Conservation (phyloP, 2,888 invertebrate genomes). For the Drosophila stalkeri region DNA sequence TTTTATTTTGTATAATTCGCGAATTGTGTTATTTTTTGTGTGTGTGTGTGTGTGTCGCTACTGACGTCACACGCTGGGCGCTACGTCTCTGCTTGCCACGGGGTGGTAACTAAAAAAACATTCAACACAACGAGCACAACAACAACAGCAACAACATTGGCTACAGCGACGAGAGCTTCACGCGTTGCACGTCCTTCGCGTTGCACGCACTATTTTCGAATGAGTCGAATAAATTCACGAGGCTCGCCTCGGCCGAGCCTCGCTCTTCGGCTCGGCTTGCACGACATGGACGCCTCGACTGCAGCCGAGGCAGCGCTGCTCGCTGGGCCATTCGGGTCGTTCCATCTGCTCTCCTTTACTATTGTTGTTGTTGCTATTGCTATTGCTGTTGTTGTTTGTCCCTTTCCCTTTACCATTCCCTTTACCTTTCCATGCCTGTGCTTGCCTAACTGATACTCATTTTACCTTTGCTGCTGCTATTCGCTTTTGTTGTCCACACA, state of each 20-base stretch:
- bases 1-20: background rate
- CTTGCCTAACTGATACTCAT: constrained; percentile 17
- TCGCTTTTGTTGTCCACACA: constrained; percentile 5
- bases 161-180: constrained; percentile 14
- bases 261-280: constrained; percentile 18
- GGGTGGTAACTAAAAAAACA: constrained; percentile 28
- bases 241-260: constrained; percentile 13
- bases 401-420: constrained; percentile 11
- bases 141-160: constrained; percentile 19
- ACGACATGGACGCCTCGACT: constrained; percentile 3
- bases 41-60: constrained; percentile 10
- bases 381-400: constrained; percentile 18
- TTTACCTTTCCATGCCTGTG: constrained; percentile 7
- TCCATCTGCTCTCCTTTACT: constrained; percentile 48
- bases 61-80: constrained; percentile 47
- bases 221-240: constrained; percentile 56
- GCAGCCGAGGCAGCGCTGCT: constrained; percentile 3
- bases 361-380: constrained; percentile 1
- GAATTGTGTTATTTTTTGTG: constrained; percentile 6
- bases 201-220: constrained; percentile 81
- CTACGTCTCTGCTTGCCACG: constrained; percentile 27
- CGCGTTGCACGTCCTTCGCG: constrained; percentile 77
- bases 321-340: constrained; percentile 25
- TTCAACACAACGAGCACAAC: constrained; percentile 4
- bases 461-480: constrained; percentile 44